phyloP scores from a whole-genome alignment of 1,140 invertebrate genomes.

The Sycophila sp. region DNA sequence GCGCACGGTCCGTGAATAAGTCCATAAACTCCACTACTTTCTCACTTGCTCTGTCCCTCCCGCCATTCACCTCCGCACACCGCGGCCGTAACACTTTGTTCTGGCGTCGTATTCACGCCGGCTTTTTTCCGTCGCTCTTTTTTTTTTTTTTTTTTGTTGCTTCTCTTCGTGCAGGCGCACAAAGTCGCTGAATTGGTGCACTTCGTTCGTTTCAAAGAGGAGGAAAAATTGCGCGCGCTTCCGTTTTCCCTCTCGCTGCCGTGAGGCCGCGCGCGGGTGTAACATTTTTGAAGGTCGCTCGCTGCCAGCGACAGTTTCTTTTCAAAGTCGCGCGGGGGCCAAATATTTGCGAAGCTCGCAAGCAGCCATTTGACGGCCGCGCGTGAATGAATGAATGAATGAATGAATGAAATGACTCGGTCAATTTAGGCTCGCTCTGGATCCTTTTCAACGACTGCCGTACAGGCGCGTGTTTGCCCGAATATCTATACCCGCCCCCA shows the following conservation, averaged over 20 bases:
- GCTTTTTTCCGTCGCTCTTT: too few relatives aligned
- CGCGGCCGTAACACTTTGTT: background rate
- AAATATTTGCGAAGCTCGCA: constrained; percentile 15
- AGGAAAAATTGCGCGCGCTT: too few relatives aligned
- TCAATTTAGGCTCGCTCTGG: background rate
- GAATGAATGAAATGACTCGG: constrained; percentile 1
- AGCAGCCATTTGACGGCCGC: background rate
- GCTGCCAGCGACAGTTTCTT: too few relatives aligned
- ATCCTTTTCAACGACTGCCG: too few relatives aligned
- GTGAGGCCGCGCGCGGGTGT: too few relatives aligned
- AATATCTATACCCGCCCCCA: too few relatives aligned
- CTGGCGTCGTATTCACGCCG: background rate
- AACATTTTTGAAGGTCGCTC: background rate
- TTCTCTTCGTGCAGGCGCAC: too few relatives aligned
- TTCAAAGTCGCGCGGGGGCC: background rate
- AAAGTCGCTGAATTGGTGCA: background rate
- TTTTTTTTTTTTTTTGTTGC: background rate
- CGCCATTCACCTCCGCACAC: background rate
- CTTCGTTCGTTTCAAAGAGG: background rate
- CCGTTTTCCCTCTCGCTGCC: too few relatives aligned
- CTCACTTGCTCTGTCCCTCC: too few relatives aligned
- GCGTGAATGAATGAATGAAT: too few relatives aligned
- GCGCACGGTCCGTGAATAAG: background rate
- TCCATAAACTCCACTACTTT: background rate
- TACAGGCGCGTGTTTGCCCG: too few relatives aligned